phyloP scores from a whole-genome alignment of 1,140 invertebrate species.

The Chironomus striatipennis region DNA sequence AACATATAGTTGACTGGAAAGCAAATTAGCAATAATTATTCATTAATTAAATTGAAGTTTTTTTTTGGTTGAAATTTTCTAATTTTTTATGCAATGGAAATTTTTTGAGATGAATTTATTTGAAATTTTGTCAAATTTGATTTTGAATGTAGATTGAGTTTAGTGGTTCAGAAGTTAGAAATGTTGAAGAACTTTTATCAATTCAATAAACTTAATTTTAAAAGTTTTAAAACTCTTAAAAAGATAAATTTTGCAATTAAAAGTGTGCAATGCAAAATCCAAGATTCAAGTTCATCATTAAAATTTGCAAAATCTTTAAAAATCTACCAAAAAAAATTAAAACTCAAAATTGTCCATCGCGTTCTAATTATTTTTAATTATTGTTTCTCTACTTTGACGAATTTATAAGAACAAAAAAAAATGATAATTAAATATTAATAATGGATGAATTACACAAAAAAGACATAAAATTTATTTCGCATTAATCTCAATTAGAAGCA shows the following conservation, averaged over 20 bases:
- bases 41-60: neutral
- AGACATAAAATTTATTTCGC: neutral
- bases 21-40: conserved; percentile 5
- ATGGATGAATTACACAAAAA: neutral
- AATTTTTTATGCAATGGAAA: no score
- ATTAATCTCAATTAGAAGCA: conserved; percentile 14
- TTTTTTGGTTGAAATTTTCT: neutral
- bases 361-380: neutral
- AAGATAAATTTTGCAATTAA: neutral
- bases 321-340: no score
- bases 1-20: conserved; percentile 13
- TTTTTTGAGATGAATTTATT: no score
- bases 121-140: no score
- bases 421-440: neutral
- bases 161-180: no score
- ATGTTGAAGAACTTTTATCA: no score
- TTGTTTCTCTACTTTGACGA: neutral
- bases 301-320: no score
- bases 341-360: neutral
- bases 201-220: no score
- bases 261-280: neutral
- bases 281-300: neutral
- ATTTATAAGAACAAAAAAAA: neutral
- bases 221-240: no score
- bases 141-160: no score